Conservation (phyloP, 1,140 invertebrate species). For the Akabosia matsudoensis region DNA sequence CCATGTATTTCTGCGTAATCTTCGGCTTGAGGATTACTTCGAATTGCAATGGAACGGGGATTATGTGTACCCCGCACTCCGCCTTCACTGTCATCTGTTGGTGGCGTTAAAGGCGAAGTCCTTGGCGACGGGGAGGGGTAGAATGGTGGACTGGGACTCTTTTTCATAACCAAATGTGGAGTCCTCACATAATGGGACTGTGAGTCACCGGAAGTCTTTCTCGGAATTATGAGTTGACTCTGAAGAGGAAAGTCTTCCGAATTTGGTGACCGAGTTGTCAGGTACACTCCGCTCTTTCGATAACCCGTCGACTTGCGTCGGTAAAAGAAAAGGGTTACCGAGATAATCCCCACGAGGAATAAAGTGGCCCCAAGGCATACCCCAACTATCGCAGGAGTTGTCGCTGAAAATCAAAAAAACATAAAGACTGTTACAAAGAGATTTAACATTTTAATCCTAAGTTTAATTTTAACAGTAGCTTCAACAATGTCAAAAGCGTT, state of each 20-base stretch:
- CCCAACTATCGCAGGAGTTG: conserved; percentile 61
- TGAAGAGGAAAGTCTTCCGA: conserved; percentile 42
- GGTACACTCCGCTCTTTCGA: conserved; percentile 44
- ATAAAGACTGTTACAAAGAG: not conserved
- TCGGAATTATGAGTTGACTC: conserved; percentile 34
- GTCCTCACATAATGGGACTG: conserved; percentile 11
- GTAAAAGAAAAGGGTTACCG: conserved; percentile 49
- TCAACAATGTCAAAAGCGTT: not conserved
- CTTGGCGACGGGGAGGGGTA: conserved; percentile 37
- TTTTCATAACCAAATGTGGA: conserved; percentile 40
- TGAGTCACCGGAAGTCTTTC: conserved; percentile 16
- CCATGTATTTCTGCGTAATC: conserved; percentile 39
- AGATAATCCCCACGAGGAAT: conserved; percentile 59
- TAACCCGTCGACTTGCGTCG: conserved; percentile 38
- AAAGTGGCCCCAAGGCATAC: conserved; percentile 60
- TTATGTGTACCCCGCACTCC: not conserved
- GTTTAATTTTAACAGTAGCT: not conserved
- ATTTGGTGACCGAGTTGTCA: conserved; percentile 36
- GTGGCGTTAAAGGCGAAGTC: conserved; percentile 36
- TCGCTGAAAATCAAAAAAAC: conserved; percentile 55
- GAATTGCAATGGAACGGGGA: conserved; percentile 14
- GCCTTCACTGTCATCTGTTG: conserved; percentile 39
- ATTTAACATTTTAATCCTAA: not conserved
- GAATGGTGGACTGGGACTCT: conserved; percentile 41
- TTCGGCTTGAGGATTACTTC: conserved; percentile 11